Conservation (phyloP, 2,113 vertebrate species). For the Phoxinus phoxinus region DNA sequence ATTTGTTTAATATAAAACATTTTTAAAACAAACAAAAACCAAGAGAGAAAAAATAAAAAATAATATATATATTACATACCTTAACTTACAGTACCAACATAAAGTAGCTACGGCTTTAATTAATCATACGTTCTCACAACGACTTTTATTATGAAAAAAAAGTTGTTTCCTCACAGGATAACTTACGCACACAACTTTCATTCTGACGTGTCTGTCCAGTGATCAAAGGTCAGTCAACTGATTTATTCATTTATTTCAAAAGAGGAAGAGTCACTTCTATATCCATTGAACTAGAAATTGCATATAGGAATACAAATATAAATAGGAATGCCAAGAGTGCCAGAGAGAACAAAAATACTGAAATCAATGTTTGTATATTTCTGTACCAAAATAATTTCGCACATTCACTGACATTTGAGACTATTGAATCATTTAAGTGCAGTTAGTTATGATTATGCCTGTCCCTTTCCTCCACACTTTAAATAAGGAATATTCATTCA, state of each 20-base stretch:
- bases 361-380: neutral
- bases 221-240: conserved; percentile 6
- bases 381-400: neutral
- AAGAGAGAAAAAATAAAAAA: neutral
- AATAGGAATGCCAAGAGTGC: neutral
- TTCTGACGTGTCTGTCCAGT: neutral
- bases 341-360: neutral
- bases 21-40: no score
- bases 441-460: neutral
- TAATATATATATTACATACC: neutral
- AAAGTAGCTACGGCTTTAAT: neutral
- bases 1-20: no score
- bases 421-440: neutral
- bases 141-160: conserved; percentile 6
- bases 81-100: neutral
- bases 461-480: neutral
- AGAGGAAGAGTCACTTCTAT: conserved; percentile 7
- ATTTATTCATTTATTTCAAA: neutral
- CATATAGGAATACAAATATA: neutral
- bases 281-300: neutral
- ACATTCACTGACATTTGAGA: neutral
- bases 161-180: neutral
- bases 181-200: neutral
- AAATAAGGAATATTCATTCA: neutral
- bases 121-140: neutral